phyloP scores from a whole-genome alignment of 2,888 invertebrate genomes.

The Drosophila diplacantha region DNA sequence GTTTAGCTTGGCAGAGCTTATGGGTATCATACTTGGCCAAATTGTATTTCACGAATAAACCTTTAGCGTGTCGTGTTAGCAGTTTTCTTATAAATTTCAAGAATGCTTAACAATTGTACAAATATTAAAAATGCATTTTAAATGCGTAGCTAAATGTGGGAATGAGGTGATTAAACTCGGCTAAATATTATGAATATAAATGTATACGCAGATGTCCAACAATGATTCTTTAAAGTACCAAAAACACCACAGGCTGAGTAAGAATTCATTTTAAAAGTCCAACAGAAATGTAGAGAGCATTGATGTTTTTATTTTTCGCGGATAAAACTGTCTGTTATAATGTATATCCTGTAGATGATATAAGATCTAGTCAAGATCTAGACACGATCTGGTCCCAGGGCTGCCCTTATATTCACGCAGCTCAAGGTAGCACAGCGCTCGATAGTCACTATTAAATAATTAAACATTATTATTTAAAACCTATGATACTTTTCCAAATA shows the following conservation, averaged over 20 bases:
- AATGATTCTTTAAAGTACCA: neutral
- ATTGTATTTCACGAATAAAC: slow-evolving; percentile 11
- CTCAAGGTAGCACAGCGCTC: slow-evolving; percentile 38
- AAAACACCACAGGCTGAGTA: neutral
- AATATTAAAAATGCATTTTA: slow-evolving; percentile 15
- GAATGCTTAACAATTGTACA: slow-evolving; percentile 14
- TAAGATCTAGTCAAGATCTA: neutral
- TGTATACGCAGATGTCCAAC: neutral
- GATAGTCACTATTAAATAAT: slow-evolving; percentile 42
- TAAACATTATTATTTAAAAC: neutral
- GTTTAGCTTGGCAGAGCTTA: slow-evolving; percentile 19
- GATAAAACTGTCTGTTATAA: neutral
- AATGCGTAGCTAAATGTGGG: neutral
- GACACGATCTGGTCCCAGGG: neutral
- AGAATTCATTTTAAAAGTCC: neutral
- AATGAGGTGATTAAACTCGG: neutral
- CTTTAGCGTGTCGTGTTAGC: neutral
- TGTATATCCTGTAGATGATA: neutral
- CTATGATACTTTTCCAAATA: neutral
- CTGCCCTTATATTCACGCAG: slow-evolving; percentile 28
- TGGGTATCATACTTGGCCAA: slow-evolving; percentile 14
- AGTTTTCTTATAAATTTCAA: neutral
- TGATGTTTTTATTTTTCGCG: slow-evolving; percentile 11
- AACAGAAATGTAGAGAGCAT: slow-evolving; percentile 17
- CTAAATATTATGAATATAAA: neutral